These are phyloP conservation scores for Chrysogorgia sp. DNA, from an alignment of 92 coral and sea anemone species.

Conservation along the genomic window DNA sequence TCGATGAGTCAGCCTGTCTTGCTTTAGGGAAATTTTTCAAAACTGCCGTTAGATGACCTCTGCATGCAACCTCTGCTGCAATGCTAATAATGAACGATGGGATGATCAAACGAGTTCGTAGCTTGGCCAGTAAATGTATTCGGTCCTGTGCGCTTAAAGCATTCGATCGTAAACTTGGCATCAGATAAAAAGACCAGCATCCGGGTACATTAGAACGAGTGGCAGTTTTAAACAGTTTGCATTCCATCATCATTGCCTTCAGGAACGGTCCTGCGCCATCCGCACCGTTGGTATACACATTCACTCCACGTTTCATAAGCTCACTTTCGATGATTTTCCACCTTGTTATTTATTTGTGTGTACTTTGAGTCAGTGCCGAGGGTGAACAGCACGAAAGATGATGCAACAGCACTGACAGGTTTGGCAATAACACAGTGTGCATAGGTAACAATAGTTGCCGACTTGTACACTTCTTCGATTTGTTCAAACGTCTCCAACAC, in stretches of 20 bases:
- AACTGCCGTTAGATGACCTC: constrained; percentile 8
- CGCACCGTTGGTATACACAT: not conserved
- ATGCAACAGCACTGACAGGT: constrained; percentile 4
- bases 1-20: constrained; percentile 9
- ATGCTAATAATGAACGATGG: constrained; percentile 11
- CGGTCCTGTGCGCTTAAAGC: not conserved
- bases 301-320: not conserved
- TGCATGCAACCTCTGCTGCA: not conserved
- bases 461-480: too few species aligned
- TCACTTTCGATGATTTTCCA: not conserved
- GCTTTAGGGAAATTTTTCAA: constrained; percentile 13
- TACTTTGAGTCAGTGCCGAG: constrained; percentile 16
- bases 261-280: too few species aligned
- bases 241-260: not conserved
- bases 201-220: not conserved
- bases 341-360: not conserved
- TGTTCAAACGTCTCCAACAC: too few species aligned
- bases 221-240: not conserved
- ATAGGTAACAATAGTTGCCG: not conserved
- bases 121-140: not conserved
- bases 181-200: too few species aligned
- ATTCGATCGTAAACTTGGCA: too few species aligned
- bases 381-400: constrained; percentile 9
- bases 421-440: constrained; percentile 14
- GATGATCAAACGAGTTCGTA: not conserved